Evolutionary conservation across 2,113 vertebrate species (phyloP).

Genomic region (Microtus montanus): DNA sequence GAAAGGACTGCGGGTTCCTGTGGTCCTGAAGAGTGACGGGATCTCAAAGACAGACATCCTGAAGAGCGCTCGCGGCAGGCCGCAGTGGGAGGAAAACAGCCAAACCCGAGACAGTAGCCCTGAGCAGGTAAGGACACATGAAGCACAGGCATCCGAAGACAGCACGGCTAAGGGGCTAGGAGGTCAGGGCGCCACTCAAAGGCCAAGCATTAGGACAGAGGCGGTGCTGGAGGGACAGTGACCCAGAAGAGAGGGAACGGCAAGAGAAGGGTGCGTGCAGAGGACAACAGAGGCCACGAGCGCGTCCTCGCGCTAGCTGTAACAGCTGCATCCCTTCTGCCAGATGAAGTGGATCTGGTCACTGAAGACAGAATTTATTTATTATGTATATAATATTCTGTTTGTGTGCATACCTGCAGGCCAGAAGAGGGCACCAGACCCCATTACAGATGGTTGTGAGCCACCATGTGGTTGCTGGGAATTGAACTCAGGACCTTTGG

Average conservation of each 20-base stretch:
- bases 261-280: not conserved
- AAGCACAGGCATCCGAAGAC: not conserved
- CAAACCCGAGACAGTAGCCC: not conserved
- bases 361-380: not conserved
- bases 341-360: not conserved
- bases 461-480: too few relatives aligned
- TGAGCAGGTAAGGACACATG: not conserved
- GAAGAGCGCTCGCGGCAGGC: not conserved
- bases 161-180: not conserved
- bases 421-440: too few relatives aligned
- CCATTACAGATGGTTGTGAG: too few relatives aligned
- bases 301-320: not conserved
- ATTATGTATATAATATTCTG: too few relatives aligned
- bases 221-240: not conserved
- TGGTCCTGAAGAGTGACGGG: not conserved
- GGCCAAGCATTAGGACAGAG: not conserved
- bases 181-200: not conserved
- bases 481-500: too few relatives aligned
- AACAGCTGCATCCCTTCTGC: not conserved
- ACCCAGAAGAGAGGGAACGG: not conserved
- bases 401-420: too few relatives aligned
- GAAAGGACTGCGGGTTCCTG: not conserved
- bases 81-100: not conserved
- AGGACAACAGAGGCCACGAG: not conserved
- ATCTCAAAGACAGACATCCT: not conserved